These are phyloP conservation scores for Meteorus colon DNA, from an alignment of 2,888 invertebrate genomes.

Conservation along the genomic window DNA sequence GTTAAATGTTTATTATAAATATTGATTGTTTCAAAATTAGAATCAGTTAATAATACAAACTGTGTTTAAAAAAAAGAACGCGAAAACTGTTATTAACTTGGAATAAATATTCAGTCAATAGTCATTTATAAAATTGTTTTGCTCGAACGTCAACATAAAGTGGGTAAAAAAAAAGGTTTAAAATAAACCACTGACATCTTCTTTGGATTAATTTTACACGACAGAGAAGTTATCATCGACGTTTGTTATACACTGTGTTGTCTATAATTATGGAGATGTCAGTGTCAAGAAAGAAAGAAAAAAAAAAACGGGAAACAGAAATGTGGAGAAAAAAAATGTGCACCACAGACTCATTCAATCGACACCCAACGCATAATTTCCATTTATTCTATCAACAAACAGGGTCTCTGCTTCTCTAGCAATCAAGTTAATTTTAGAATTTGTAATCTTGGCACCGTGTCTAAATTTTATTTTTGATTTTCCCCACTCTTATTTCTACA, in stretches of 20 bases:
- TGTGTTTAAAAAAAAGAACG: too few relatives aligned
- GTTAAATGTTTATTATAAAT: too few relatives aligned
- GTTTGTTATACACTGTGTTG: not conserved
- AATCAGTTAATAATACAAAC: too few relatives aligned
- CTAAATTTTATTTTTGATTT: slow-evolving; percentile 59
- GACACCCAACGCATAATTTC: slow-evolving; percentile 22
- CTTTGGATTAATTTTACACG: not conserved
- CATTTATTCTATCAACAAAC: slow-evolving; percentile 20
- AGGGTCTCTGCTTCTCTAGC: slow-evolving; percentile 24
- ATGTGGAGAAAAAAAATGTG: not conserved
- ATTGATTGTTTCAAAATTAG: too few relatives aligned
- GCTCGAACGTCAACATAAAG: not conserved
- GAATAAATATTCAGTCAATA: not conserved
- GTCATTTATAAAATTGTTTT: not conserved
- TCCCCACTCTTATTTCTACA: slow-evolving; percentile 7
- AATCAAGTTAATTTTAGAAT: slow-evolving; percentile 60
- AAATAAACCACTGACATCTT: not conserved
- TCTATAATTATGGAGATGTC: slow-evolving; percentile 2
- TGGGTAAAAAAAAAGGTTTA: not conserved
- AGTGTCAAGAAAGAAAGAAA: not conserved
- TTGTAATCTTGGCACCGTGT: slow-evolving; percentile 60
- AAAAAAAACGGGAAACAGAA: not conserved
- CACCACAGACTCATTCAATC: slow-evolving; percentile 22
- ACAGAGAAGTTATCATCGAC: not conserved
- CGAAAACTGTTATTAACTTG: not conserved